A percentile compares a stretch with the other conserved stretches of the same genome.
These are phyloP conservation scores for Electrona antarctica DNA, from an alignment of 2,113 vertebrate species.

Conservation along the genomic window DNA sequence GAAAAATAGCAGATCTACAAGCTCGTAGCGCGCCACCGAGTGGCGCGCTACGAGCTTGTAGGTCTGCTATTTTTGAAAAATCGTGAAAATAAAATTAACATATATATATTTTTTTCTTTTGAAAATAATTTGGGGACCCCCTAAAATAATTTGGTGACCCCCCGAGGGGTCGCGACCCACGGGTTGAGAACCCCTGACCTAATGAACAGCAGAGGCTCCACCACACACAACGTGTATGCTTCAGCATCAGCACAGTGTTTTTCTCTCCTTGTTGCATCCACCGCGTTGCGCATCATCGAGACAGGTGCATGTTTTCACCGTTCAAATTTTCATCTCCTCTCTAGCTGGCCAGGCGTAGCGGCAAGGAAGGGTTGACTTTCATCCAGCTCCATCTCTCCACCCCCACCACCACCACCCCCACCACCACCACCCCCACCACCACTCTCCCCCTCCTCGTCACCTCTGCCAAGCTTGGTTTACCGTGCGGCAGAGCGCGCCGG, in stretches of 20 bases:
- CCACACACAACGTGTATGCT: background rate
- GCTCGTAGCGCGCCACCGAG: too few relatives aligned
- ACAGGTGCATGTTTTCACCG: slow-evolving; percentile 38
- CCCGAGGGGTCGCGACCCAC: too few relatives aligned
- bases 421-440: background rate
- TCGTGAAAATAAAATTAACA: too few relatives aligned
- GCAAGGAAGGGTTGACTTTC: slow-evolving; percentile 41
- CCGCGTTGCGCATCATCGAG: too few relatives aligned
- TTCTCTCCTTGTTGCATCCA: background rate
- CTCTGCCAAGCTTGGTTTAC: slow-evolving; percentile 69
- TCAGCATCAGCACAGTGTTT: background rate
- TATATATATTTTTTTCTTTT: too few relatives aligned
- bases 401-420: background rate
- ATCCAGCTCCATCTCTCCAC: slow-evolving; percentile 27
- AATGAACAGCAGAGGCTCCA: background rate
- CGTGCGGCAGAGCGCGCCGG: slow-evolving; percentile 52
- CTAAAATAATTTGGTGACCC: too few relatives aligned
- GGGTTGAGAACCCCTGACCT: too few relatives aligned
- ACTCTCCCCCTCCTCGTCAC: background rate
- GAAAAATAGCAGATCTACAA: too few relatives aligned
- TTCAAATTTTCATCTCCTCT: slow-evolving; percentile 29
- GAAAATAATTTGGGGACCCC: too few relatives aligned
- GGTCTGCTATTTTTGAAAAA: too few relatives aligned
- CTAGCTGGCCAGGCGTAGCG: slow-evolving; percentile 51
- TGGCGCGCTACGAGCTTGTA: too few relatives aligned